Conservation (phyloP, 1,140 invertebrate species). For the Leptopilina boulardi region DNA sequence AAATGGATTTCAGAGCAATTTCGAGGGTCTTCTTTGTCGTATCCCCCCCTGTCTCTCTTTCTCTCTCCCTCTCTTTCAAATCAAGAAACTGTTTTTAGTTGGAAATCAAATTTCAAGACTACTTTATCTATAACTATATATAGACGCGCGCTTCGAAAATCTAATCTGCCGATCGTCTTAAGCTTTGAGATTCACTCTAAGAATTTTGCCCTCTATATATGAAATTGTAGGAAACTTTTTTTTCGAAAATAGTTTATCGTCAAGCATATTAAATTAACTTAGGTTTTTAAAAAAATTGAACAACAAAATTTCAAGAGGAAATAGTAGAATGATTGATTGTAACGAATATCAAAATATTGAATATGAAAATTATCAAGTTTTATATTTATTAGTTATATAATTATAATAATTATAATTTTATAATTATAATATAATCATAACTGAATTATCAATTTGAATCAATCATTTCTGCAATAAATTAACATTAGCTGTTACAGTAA, state of each 20-base stretch:
- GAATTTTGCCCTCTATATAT: background rate
- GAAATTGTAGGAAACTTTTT: background rate
- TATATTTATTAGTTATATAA: too few relatives aligned
- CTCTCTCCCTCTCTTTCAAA: background rate
- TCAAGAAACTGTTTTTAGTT: slow-evolving; percentile 21
- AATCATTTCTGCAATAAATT: too few relatives aligned
- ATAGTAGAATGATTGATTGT: too few relatives aligned
- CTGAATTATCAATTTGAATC: too few relatives aligned
- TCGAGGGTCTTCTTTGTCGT: background rate
- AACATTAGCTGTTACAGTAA: too few relatives aligned
- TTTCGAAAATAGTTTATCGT: background rate
- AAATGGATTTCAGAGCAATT: slow-evolving; percentile 16
- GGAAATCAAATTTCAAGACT: slow-evolving; percentile 15
- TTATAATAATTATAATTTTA: too few relatives aligned
- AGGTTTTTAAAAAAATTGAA: too few relatives aligned
- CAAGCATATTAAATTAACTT: background rate
- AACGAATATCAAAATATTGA: too few relatives aligned
- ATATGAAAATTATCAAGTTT: too few relatives aligned
- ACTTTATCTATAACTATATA: slow-evolving; percentile 20
- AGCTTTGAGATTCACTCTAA: slow-evolving; percentile 1
- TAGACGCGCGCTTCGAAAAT: background rate
- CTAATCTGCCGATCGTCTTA: background rate
- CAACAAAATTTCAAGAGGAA: background rate
- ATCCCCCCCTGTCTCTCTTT: background rate
- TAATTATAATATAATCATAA: too few relatives aligned